Base-by-base conservation (phyloP, 2,797 vertebrate genomes). In the Sebastes itinus region DNA sequence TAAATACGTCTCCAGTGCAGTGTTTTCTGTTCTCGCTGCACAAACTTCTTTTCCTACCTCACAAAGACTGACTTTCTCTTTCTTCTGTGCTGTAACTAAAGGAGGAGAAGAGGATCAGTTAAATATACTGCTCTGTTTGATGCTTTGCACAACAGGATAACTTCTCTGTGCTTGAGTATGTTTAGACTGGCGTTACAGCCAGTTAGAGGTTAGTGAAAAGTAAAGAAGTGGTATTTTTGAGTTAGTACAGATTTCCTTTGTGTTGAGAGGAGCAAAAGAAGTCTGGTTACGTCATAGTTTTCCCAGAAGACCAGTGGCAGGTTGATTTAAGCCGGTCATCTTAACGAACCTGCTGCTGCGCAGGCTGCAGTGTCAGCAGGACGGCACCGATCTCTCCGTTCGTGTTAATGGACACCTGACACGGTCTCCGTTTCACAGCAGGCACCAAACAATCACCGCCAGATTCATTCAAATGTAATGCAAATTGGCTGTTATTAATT, bases 401-500 rank as follows among this genome's bases (percentile, higher is more conserved):
- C 58, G 55, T 54, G 20, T 81, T 82, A 79, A 85, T 62, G 72
- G 77, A 81, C 75, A 80, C 78, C 90, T 85, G 81, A 86, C 74
- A 68, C 62, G 56, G 67, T 71, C 54, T 78, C 70, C 25, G 30
- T 73, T 76, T 84, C 86, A 75, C 83, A 59, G 58, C 46, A 9
- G 70, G 62, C 77, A 72, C 85, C 82, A 87, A 80, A 85, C 83
- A 84, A 28, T 78, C 52, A 69, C 87, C 77, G 75, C 77, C 85
- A 77, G 55, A 82, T 82, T 88, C 79, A 92, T 88, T 89, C 78
- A 77, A 87, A 69, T 86, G 72, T 80, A 75, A 86, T 86, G 79
- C 80, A 89, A 92, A 94, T 89, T 72, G 78, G 74, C 72, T 76
- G 82, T 89, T 88, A 91, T 93, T 92, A 89, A 92, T 90, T 83